phyloP scores from a whole-genome alignment of 2,113 vertebrate species.

The Sakesphorus luctuosus region DNA sequence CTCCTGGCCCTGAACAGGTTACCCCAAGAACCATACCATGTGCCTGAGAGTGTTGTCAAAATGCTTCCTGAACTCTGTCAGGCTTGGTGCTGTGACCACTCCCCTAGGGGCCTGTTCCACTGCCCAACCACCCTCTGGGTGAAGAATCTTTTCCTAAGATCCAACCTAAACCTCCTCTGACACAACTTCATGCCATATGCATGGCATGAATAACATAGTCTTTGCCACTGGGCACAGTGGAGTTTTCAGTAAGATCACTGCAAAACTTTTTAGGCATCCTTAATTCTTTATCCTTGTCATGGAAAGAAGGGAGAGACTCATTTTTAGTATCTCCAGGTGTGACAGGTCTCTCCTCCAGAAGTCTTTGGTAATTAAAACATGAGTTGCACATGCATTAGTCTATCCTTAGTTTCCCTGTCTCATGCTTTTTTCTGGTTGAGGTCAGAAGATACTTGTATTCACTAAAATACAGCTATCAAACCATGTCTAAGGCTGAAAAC shows the following conservation, averaged over 20 bases:
- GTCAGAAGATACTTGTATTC: neutral
- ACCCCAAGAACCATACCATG: neutral
- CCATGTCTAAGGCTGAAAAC: neutral
- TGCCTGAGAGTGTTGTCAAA: neutral
- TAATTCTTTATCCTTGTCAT: neutral
- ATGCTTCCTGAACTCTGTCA: neutral
- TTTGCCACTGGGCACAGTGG: neutral
- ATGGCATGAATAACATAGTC: neutral
- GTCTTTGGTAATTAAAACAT: neutral
- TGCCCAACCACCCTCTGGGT: accelerated
- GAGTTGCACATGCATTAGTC: too few species aligned
- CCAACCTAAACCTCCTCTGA: neutral
- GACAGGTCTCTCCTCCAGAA: neutral
- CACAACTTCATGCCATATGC: neutral
- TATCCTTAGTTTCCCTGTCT: neutral
- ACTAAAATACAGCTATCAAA: neutral
- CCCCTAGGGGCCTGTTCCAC: neutral
- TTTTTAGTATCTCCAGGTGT: neutral
- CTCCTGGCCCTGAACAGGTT: neutral
- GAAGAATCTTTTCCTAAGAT: neutral
- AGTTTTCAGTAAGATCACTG: neutral
- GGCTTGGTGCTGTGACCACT: neutral
- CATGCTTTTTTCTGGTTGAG: neutral
- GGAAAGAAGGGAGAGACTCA: neutral
- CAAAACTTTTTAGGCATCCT: neutral